Conservation (phyloP, 2,113 vertebrate species). For the Anarrhichthys ocellatus region DNA sequence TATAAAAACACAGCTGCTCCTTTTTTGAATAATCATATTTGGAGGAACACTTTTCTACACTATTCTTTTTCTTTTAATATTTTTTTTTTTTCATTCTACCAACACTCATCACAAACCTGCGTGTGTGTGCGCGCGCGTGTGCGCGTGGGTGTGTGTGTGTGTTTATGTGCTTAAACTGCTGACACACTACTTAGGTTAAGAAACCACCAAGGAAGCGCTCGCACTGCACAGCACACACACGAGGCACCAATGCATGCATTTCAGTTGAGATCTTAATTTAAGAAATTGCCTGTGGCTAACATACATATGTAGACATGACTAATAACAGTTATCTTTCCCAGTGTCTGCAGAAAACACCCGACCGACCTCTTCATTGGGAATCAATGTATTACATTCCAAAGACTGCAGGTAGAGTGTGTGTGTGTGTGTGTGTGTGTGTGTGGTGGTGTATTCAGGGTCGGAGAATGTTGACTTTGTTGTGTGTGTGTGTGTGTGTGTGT, state of each 20-base stretch:
- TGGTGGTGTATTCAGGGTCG: conserved; percentile 15
- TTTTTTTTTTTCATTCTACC: conserved; percentile 24
- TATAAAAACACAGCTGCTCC: conserved; percentile 68
- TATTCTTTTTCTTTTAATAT: too few species aligned
- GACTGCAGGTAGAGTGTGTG: conserved; percentile 58
- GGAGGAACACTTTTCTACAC: conserved; percentile 78
- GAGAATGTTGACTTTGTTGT: conserved; percentile 54
- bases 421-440: conserved; percentile 44
- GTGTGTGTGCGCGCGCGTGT: conserved; percentile 9
- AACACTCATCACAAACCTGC: conserved; percentile 27
- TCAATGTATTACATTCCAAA: conserved; percentile 81
- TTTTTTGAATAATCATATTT: conserved; percentile 68
- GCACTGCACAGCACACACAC: conserved; percentile 14
- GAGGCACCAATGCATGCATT: conserved; percentile 37
- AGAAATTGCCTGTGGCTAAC: conserved; percentile 43
- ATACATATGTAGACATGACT: conserved; percentile 25
- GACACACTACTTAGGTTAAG: conserved; percentile 50
- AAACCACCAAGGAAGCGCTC: conserved; percentile 44
- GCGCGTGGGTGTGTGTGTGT: conserved; percentile 6
- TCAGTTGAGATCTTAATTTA: conserved; percentile 40
- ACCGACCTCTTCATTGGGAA: conserved; percentile 50
- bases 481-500: conserved; percentile 48
- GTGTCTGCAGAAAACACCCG: conserved; percentile 24
- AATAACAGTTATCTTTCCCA: conserved; percentile 38
- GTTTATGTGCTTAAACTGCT: conserved; percentile 39